A percentile compares a stretch with the other conserved stretches of the same genome.
phyloP scores from a whole-genome alignment of 1,140 invertebrate genomes.

The Drosophila novamexicana region DNA sequence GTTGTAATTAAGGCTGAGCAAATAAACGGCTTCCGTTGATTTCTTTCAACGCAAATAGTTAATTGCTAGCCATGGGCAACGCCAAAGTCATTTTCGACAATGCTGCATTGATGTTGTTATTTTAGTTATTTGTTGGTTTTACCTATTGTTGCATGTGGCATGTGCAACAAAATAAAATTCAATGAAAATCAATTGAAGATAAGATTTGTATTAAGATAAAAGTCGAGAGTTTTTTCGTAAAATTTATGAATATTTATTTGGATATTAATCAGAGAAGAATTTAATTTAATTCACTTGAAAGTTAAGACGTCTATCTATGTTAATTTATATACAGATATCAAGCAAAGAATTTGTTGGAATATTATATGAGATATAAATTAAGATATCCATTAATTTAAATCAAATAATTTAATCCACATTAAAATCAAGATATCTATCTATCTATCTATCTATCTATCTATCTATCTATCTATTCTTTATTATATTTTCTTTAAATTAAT shows the following conservation, averaged over 20 bases:
- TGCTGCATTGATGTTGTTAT: conserved; percentile 57
- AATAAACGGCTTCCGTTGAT: conserved; percentile 81
- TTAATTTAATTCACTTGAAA: no score
- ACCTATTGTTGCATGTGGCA: conserved; percentile 18
- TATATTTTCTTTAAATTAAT: background rate
- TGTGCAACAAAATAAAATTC: conserved; percentile 3
- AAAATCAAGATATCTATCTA: background rate
- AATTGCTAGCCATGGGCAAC: conserved; percentile 71
- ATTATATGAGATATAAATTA: background rate
- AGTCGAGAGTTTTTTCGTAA: no score
- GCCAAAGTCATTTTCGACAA: conserved; percentile 48
- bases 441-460: no score
- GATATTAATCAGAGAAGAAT: no score
- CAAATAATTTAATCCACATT: background rate
- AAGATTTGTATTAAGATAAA: background rate
- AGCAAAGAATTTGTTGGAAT: background rate
- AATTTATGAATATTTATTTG: no score
- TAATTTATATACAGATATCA: no score
- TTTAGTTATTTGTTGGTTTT: conserved; percentile 48
- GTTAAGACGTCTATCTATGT: no score
- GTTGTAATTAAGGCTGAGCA: conserved; percentile 80
- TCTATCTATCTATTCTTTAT: background rate
- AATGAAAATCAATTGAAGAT: conserved; percentile 6
- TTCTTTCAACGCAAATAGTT: conserved; percentile 82
- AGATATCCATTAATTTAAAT: background rate